Conservation (phyloP, 2,797 vertebrate species). For the Clarias fuscus region DNA sequence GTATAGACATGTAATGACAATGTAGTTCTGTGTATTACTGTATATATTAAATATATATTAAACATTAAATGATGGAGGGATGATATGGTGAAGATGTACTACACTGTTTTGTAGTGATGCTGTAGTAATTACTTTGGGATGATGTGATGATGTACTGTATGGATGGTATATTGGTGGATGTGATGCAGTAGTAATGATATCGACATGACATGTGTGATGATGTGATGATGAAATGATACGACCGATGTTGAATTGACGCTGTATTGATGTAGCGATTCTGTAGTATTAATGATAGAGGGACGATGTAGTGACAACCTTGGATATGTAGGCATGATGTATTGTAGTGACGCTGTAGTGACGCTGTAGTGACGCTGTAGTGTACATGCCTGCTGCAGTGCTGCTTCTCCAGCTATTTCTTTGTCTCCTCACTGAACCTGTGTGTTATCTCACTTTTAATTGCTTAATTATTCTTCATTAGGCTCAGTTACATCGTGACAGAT, state of each 20-base stretch:
- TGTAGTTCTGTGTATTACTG: no score
- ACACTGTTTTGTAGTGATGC: no score
- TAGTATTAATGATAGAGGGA: background rate
- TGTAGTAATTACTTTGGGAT: no score
- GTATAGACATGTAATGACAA: no score
- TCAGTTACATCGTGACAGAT: slow-evolving; percentile 76
- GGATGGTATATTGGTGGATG: no score
- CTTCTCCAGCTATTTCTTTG: slow-evolving; percentile 67
- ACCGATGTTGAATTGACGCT: background rate
- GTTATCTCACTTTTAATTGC: slow-evolving; percentile 78
- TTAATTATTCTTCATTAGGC: slow-evolving; percentile 83
- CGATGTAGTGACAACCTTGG: background rate
- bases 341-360: background rate
- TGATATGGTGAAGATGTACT: no score
- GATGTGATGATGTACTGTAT: no score
- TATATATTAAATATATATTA: no score
- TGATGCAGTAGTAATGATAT: no score
- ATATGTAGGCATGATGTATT: background rate
- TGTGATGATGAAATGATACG: no score
- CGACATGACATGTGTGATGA: no score
- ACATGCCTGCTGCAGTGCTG: background rate
- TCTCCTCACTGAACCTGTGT: slow-evolving; percentile 69
- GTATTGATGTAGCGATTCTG: background rate
- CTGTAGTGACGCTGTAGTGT: background rate
- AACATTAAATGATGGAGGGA: no score